Evolutionary conservation across 2,888 invertebrate genomes (phyloP).

Genomic region (Gastrophysa polygoni): DNA sequence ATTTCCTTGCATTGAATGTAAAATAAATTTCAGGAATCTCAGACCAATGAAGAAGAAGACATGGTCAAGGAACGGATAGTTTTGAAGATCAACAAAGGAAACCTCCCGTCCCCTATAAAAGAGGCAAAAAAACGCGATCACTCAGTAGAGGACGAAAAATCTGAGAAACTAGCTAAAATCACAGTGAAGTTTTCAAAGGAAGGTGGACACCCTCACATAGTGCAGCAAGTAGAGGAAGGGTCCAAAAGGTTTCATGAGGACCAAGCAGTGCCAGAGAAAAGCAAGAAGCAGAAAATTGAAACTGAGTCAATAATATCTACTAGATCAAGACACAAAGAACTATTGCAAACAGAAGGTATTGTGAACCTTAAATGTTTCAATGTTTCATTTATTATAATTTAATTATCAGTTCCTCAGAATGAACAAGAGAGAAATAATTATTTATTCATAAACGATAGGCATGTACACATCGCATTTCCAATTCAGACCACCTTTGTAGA

Average conservation of each 20-base stretch:
- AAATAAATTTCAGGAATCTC: constrained; percentile 46
- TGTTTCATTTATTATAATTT: too few relatives aligned
- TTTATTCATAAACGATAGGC: too few relatives aligned
- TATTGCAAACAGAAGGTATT: constrained; percentile 14
- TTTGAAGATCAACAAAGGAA: constrained; percentile 70
- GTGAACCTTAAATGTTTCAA: not conserved
- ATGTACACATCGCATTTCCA: too few relatives aligned
- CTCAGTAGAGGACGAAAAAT: constrained; percentile 44
- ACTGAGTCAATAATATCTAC: constrained; percentile 26
- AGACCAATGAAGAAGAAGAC: constrained; percentile 46
- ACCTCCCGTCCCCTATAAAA: constrained; percentile 38
- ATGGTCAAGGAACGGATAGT: constrained; percentile 62
- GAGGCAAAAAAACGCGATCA: constrained; percentile 48
- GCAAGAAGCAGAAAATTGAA: constrained; percentile 37
- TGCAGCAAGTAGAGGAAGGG: constrained; percentile 42
- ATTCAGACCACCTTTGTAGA: too few relatives aligned
- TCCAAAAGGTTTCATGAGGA: constrained; percentile 40
- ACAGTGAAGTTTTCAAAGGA: constrained; percentile 63
- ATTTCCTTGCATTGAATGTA: not conserved
- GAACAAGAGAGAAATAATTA: too few relatives aligned
- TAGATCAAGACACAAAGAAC: constrained; percentile 28
- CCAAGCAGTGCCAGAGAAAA: constrained; percentile 26
- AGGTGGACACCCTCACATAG: constrained; percentile 55
- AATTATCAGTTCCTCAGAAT: too few relatives aligned
- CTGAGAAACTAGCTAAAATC: constrained; percentile 61